Conservation (phyloP, 2,888 invertebrate species). For the Ophion slaviceki region DNA sequence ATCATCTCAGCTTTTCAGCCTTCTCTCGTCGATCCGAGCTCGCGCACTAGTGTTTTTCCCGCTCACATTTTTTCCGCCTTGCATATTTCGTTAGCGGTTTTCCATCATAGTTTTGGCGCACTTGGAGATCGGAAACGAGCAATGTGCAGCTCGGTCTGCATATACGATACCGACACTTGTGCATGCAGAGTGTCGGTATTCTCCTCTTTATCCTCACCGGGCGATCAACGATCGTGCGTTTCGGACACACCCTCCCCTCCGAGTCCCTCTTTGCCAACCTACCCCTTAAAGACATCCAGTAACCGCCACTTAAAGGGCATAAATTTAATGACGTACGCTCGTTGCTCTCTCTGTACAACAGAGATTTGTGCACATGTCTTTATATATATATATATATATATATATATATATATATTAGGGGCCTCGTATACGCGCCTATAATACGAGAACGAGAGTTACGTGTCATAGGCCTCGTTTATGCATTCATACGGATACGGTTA, state of each 20-base stretch:
- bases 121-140: too few relatives aligned
- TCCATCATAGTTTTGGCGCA: too few relatives aligned
- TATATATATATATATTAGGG: neutral
- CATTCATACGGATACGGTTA: slow-evolving; percentile 35
- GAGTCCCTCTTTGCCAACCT: neutral
- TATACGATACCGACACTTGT: neutral
- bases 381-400: slow-evolving; percentile 3
- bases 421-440: neutral
- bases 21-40: too few relatives aligned
- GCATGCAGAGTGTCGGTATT: neutral
- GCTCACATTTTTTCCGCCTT: too few relatives aligned
- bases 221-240: slow-evolving; percentile 26
- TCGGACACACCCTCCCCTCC: slow-evolving; percentile 33
- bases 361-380: neutral
- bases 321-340: slow-evolving; percentile 65
- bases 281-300: slow-evolving; percentile 61
- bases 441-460: slow-evolving; percentile 28
- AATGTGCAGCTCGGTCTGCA: neutral
- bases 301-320: slow-evolving; percentile 70
- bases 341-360: slow-evolving; percentile 43
- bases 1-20: too few relatives aligned
- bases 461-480: slow-evolving; percentile 43
- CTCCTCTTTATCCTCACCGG: slow-evolving; percentile 2
- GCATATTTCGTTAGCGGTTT: too few relatives aligned
- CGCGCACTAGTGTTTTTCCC: too few relatives aligned